Conservation (phyloP, 2,113 vertebrate genomes). For the Sigmodon hispidus region DNA sequence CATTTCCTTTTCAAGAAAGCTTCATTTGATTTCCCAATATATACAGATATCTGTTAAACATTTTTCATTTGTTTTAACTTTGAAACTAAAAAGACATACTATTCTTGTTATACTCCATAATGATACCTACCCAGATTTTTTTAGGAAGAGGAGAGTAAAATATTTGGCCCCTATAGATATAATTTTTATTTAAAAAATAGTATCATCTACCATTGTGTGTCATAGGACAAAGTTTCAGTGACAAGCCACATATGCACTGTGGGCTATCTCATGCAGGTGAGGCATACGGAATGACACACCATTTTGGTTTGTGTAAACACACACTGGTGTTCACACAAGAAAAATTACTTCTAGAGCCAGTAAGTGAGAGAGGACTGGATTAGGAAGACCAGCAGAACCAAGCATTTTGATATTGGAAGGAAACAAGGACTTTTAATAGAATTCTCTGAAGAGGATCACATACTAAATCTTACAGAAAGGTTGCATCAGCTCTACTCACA, state of each 20-base stretch:
- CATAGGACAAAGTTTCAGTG: neutral
- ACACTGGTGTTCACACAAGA: neutral
- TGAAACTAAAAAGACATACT: neutral
- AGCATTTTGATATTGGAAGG: neutral
- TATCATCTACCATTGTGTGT: neutral
- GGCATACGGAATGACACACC: no score
- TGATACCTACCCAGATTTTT: neutral
- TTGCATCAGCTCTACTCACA: neutral
- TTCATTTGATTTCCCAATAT: neutral
- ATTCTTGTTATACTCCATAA: neutral
- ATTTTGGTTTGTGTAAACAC: neutral
- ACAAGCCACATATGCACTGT: neutral
- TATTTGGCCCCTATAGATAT: neutral
- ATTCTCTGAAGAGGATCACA: neutral
- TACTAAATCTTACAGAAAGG: neutral
- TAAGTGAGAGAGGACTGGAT: no score
- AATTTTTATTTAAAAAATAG: neutral
- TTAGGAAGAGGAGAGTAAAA: neutral
- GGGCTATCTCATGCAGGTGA: no score
- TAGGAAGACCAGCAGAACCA: neutral
- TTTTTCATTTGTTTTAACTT: conserved; percentile 72
- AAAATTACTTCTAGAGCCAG: neutral
- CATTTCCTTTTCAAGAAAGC: neutral
- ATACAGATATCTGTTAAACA: conserved; percentile 49
- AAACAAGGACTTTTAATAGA: neutral